These are phyloP conservation scores for Condylura cristata DNA, from an alignment of 2,113 vertebrate species.

Conservation along the genomic window DNA sequence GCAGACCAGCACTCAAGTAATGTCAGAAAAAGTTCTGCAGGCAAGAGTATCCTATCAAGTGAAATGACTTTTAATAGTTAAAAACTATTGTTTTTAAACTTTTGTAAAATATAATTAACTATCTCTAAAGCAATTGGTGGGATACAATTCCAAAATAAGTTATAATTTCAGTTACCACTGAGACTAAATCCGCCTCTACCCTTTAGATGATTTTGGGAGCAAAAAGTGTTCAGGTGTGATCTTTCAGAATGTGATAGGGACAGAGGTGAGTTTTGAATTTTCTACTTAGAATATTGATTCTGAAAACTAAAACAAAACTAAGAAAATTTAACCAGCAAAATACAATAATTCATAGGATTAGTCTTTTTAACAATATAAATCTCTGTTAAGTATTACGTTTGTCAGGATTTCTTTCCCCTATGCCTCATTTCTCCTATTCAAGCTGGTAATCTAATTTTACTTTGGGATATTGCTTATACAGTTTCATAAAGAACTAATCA, in stretches of 20 bases:
- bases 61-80: no score
- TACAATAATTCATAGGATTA: background rate
- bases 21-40: background rate
- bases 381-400: conserved; percentile 22
- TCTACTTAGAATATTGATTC: background rate
- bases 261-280: background rate
- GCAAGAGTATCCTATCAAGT: background rate
- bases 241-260: background rate
- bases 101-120: background rate
- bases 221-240: background rate
- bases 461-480: conserved; percentile 21
- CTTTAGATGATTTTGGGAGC: background rate
- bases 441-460: conserved; percentile 50
- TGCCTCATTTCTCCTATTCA: conserved; percentile 23
- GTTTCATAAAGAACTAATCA: conserved; percentile 77
- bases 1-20: background rate
- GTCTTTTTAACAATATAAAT: background rate
- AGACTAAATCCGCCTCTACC: background rate
- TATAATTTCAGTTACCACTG: background rate
- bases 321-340: background rate
- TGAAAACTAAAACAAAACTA: background rate
- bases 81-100: background rate
- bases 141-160: background rate
- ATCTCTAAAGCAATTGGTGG: background rate
- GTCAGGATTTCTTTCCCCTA: background rate